phyloP scores from a whole-genome alignment of 1,140 invertebrate genomes.

The Euwallacea fornicatus region DNA sequence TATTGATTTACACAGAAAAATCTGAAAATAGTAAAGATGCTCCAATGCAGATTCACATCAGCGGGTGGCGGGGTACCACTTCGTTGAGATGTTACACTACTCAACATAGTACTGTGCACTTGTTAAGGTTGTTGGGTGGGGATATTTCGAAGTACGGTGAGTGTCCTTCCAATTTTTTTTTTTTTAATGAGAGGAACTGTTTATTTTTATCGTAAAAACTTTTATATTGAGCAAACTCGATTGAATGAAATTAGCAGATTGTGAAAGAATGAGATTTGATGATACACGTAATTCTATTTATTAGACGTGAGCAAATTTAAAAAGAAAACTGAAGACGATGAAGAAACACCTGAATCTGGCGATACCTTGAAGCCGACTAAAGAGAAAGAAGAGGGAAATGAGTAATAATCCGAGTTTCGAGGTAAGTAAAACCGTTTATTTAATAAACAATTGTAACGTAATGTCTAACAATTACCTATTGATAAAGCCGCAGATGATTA shows the following conservation, averaged over 20 bases:
- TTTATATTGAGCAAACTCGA: no score
- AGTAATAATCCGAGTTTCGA: no score
- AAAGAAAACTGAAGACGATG: neutral
- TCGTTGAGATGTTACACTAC: conserved; percentile 86
- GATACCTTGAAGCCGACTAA: neutral
- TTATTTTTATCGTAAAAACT: no score
- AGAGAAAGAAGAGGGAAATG: neutral
- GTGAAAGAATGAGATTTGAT: no score
- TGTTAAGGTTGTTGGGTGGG: conserved; percentile 78
- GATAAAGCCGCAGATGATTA: no score
- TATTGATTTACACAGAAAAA: conserved; percentile 68
- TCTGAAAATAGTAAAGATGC: conserved; percentile 51
- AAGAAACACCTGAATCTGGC: neutral
- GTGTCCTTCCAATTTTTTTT: neutral
- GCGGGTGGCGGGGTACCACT: conserved; percentile 88
- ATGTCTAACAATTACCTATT: no score
- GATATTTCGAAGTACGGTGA: conserved; percentile 79
- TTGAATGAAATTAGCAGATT: no score
- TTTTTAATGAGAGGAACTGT: no score
- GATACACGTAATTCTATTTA: neutral
- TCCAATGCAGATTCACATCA: conserved; percentile 68
- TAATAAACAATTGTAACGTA: no score
- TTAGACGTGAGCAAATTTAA: neutral
- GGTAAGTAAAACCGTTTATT: no score
- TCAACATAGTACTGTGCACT: conserved; percentile 80